Evolutionary conservation across 2,113 vertebrate species (phyloP).

Genomic region (Vireo altiloquus): DNA sequence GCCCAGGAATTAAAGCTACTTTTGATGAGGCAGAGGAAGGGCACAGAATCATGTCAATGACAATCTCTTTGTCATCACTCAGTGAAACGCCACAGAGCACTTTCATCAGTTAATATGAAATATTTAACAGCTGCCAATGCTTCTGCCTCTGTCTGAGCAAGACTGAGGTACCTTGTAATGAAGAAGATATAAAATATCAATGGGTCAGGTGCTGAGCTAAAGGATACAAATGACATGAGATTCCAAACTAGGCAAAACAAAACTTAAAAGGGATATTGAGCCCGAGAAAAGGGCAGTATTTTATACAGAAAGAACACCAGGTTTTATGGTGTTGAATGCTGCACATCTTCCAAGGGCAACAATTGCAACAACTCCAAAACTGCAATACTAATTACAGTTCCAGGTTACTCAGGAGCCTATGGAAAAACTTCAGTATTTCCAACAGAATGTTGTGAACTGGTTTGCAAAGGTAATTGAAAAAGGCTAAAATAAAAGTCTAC

Average conservation of each 20-base stretch:
- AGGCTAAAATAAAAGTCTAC: not conserved
- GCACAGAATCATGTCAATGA: not conserved
- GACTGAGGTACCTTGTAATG: not conserved
- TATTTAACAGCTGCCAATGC: not conserved
- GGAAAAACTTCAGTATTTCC: not conserved
- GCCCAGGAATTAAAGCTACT: not conserved
- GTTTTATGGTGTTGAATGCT: not conserved
- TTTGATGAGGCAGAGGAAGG: not conserved
- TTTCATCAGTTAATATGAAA: not conserved
- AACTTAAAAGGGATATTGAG: not conserved
- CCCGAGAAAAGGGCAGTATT: not conserved
- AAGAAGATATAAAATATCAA: not conserved
- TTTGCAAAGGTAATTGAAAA: not conserved
- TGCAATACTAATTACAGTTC: not conserved
- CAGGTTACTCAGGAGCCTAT: not conserved
- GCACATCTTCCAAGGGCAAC: not conserved
- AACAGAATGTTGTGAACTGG: not conserved
- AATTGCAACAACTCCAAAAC: not conserved
- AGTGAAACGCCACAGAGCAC: not conserved
- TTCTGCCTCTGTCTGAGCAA: not conserved
- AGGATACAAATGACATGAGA: not conserved
- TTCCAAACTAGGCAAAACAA: not conserved
- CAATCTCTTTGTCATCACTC: not conserved
- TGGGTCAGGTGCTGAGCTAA: not conserved
- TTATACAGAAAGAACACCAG: not conserved